Percentiles rank a stretch among this genome's conserved stretches.
These are phyloP conservation scores for Amphiprion ocellaris DNA, from an alignment of 2,113 vertebrate genomes.

Conservation along the genomic window DNA sequence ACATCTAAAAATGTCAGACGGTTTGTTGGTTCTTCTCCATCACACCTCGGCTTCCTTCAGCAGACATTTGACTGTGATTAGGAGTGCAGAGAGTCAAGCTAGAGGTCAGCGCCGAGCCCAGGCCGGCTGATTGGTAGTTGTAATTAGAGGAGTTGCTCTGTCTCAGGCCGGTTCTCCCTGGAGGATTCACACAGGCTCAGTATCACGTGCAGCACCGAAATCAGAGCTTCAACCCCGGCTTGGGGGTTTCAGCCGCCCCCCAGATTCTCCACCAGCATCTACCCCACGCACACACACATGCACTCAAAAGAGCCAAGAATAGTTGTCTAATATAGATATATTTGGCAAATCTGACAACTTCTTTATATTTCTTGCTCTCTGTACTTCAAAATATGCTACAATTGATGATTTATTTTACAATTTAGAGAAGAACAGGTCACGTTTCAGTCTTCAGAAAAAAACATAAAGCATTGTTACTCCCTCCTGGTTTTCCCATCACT, in stretches of 20 bases:
- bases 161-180: slow-evolving; percentile 60
- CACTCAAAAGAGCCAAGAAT: slow-evolving; percentile 3
- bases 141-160: slow-evolving; percentile 81
- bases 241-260: slow-evolving; percentile 52
- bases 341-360: not conserved
- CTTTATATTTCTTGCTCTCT: too few species aligned
- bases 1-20: slow-evolving; percentile 75
- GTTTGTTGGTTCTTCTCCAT: slow-evolving; percentile 73
- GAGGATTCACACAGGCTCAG: slow-evolving; percentile 71
- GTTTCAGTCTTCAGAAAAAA: slow-evolving; percentile 12
- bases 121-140: slow-evolving; percentile 76
- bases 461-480: slow-evolving; percentile 33
- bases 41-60: slow-evolving; percentile 72
- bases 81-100: slow-evolving; percentile 46
- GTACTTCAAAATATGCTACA: not conserved
- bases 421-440: not conserved
- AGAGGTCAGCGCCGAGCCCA: slow-evolving; percentile 68
- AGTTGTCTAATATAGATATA: not conserved
- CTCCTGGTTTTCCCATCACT: slow-evolving; percentile 31
- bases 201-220: slow-evolving; percentile 70
- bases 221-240: slow-evolving; percentile 56
- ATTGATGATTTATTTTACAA: not conserved
- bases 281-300: slow-evolving; percentile 24
- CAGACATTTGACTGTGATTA: slow-evolving; percentile 76
- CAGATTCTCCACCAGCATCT: slow-evolving; percentile 35